Evolutionary conservation across 2,888 invertebrate genomes (phyloP), one percentile per base, ranked within the genome.

Genomic region (Callimorpha dominula): DNA sequence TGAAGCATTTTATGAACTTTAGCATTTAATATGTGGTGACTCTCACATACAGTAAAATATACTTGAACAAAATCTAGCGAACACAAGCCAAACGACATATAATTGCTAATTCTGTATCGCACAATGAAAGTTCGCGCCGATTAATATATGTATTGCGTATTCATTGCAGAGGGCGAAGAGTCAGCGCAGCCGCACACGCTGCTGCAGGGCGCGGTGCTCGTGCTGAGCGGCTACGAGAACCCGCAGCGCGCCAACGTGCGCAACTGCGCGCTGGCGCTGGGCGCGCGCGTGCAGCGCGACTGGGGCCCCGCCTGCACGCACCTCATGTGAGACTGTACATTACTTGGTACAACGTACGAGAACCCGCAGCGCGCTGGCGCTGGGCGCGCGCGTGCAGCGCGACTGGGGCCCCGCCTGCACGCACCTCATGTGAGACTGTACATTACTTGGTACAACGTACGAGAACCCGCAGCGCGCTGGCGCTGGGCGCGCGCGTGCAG

Each of bases 211-310:
- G 98, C 98, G 6, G 96, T 97, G 74, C 96, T 99, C 87, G 97
- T 97, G n/a, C 96, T 99, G 78, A 98, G 98, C 93, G 99, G 99
- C 0, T 98, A 98, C 93, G 96, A 97, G 94, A 98, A 99, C 95
- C 99, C 99, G 7, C 96, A 96, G 75, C 96, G 99, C 68, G 96
- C 96, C 0, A 92, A 96, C 75, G 87, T 99, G 68, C 94, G 99
- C 54, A 96, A 96, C 77, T 96, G 96, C 81, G 98, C 98, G 9
- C 74, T 97, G 6, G 96, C 96, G 71, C 96, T 99, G 96, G 99
- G 99, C 4, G 99, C 98, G 1, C 96, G 95, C 81, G 98, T 98
- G 88, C 96, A 96, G 88, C 94, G 96, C 0, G 97, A 98, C 93
- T 99, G 98, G 98, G 96, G 96, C 69, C 88, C 92, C 31, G 90